Percentiles rank a stretch among this genome's conserved stretches.
These are phyloP conservation scores for Regulus satrapa DNA, from an alignment of 2,113 vertebrate genomes.

Conservation along the genomic window DNA sequence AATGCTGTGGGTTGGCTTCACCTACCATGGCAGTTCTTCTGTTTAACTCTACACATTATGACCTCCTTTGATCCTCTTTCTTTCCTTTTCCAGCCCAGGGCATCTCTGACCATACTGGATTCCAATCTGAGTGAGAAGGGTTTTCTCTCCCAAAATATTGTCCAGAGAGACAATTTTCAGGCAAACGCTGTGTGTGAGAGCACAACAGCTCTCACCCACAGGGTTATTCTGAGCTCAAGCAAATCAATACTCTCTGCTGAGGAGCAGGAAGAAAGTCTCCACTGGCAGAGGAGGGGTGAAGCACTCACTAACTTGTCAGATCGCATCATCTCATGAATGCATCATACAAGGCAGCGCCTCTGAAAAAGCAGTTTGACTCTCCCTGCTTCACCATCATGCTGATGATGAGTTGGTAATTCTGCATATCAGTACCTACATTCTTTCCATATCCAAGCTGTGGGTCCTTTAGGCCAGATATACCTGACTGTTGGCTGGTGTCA, in stretches of 20 bases:
- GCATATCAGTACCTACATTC: neutral
- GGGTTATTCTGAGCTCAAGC: constrained; percentile 1
- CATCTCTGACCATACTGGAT: neutral
- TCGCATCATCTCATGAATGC: neutral
- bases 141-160: neutral
- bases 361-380: neutral
- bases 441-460: neutral
- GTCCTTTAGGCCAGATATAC: neutral
- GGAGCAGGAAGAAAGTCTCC: neutral
- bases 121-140: neutral
- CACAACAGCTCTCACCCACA: neutral
- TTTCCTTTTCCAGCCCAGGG: neutral
- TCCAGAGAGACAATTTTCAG: neutral
- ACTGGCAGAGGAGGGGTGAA: neutral
- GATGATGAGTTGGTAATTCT: neutral
- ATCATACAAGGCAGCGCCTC: neutral
- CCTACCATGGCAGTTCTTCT: neutral
- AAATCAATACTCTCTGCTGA: neutral
- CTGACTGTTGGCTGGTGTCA: neutral
- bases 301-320: neutral
- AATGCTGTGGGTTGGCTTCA: neutral
- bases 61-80: neutral
- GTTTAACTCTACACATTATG: neutral
- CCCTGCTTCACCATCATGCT: neutral
- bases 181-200: neutral